These are phyloP conservation scores for Spheniscus humboldti DNA, from an alignment of 2,797 vertebrate genomes.

Conservation along the genomic window DNA sequence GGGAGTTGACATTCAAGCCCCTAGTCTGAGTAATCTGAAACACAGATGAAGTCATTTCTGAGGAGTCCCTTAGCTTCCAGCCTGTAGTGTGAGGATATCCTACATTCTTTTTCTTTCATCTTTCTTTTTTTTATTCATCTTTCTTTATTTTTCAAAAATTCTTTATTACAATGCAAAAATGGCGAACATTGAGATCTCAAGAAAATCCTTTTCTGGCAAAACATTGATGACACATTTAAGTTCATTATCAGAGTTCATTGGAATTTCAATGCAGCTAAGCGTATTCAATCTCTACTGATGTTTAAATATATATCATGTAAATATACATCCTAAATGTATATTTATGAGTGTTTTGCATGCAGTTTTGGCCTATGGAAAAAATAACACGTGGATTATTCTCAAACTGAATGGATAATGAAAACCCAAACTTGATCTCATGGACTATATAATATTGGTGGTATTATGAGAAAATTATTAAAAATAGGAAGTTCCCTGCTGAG, in stretches of 20 bases:
- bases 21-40: neutral
- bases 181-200: neutral
- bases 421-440: neutral
- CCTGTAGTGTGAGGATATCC: neutral
- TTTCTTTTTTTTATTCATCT: neutral
- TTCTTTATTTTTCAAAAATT: neutral
- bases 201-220: neutral
- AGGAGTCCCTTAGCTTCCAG: neutral
- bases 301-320: neutral
- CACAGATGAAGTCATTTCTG: neutral
- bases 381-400: neutral
- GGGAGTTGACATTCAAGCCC: neutral
- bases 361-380: neutral
- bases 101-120: neutral
- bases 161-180: neutral
- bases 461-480: neutral
- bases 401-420: neutral
- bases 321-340: neutral
- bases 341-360: neutral
- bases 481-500: neutral
- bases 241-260: neutral
- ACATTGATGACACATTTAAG: neutral
- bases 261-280: neutral
- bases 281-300: neutral
- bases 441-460: neutral